Conservation (phyloP, 2,113 vertebrate genomes). For the Scatophagus argus region DNA sequence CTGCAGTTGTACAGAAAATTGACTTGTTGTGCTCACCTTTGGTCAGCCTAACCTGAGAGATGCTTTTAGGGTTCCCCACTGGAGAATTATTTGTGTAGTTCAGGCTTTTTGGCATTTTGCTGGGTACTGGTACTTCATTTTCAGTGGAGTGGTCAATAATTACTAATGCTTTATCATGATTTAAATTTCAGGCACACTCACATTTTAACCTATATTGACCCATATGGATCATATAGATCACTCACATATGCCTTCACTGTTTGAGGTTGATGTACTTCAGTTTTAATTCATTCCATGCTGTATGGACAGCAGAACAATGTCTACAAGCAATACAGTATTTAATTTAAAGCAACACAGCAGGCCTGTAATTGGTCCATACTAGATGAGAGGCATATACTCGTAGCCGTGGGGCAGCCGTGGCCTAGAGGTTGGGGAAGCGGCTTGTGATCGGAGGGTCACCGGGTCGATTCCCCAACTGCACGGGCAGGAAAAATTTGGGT, state of each 20-base stretch:
- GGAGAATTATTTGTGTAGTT: background rate
- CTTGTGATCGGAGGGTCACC: too few species aligned
- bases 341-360: background rate
- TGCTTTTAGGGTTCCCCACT: constrained; percentile 19
- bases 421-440: too few species aligned
- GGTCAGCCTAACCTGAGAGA: constrained; percentile 12
- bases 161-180: background rate
- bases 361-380: background rate
- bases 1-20: constrained; percentile 33
- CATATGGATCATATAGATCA: background rate
- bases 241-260: background rate
- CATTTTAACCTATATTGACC: background rate
- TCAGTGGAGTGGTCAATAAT: background rate
- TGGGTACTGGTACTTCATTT: background rate
- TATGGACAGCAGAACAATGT: background rate
- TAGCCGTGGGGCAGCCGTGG: too few species aligned
- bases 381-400: background rate
- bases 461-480: too few species aligned
- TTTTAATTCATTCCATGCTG: background rate
- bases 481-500: too few species aligned
- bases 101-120: constrained; percentile 6
- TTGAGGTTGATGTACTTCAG: background rate
- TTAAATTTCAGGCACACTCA: background rate
- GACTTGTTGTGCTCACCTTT: constrained; percentile 39
- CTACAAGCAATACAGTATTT: constrained; percentile 1